Conservation (phyloP, 64 coral and sea anemone species). For the Dendrophyllia cribrosa region DNA sequence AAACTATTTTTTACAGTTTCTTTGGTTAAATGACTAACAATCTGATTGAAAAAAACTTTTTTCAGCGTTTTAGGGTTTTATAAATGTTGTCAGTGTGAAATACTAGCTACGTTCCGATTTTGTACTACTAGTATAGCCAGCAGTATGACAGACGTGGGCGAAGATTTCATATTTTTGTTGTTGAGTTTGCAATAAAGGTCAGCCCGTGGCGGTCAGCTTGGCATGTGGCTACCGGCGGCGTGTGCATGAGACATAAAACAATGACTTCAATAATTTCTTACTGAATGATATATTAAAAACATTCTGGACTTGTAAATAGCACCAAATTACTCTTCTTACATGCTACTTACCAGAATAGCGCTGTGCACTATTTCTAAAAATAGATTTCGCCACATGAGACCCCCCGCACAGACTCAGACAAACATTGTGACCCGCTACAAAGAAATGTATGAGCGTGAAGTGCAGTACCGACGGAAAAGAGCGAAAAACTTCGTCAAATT, state of each 20-base stretch:
- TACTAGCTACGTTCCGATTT: conserved; percentile 6
- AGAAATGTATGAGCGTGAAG: too few species aligned
- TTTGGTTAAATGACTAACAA: neutral
- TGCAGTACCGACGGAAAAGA: too few species aligned
- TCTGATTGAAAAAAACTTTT: conserved; percentile 6
- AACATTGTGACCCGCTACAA: too few species aligned
- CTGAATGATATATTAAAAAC: neutral
- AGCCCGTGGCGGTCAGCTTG: neutral
- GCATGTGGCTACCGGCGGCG: too few species aligned
- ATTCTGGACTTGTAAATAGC: neutral
- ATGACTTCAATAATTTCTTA: neutral
- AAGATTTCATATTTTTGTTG: too few species aligned
- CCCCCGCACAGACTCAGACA: too few species aligned
- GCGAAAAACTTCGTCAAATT: too few species aligned
- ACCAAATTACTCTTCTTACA: neutral
- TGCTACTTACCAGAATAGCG: conserved; percentile 3
- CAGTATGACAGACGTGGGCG: neutral
- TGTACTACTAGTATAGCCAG: neutral
- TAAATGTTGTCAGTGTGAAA: neutral
- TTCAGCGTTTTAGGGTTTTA: conserved; percentile 17
- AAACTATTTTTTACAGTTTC: neutral
- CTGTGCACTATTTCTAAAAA: too few species aligned
- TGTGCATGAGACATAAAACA: neutral
- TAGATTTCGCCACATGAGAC: too few species aligned
- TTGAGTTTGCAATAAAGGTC: neutral